These are phyloP conservation scores for Episyrphus balteatus DNA, from an alignment of 1,140 invertebrate species.

Conservation along the genomic window DNA sequence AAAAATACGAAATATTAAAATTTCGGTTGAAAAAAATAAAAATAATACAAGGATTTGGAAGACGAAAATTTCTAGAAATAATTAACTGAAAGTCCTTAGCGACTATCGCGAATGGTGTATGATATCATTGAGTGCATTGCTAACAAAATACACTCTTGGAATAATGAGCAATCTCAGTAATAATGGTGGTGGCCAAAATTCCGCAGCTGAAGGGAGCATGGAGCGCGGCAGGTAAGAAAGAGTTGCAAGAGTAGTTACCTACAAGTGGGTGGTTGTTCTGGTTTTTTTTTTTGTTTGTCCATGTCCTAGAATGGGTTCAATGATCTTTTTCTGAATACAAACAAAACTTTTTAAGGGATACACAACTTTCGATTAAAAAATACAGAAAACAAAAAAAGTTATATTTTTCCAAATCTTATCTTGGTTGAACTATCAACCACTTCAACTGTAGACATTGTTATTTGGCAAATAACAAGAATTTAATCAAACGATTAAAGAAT, in stretches of 20 bases:
- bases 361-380: neutral
- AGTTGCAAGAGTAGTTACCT: neutral
- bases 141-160: conserved; percentile 29
- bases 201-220: conserved; percentile 29
- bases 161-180: conserved; percentile 32
- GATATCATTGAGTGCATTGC: conserved; percentile 22
- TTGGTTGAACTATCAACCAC: too few species aligned
- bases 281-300: conserved; percentile 1
- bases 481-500: too few species aligned
- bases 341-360: neutral
- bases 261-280: neutral
- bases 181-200: conserved; percentile 14
- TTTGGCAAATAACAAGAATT: too few species aligned
- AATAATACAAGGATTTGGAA: too few species aligned
- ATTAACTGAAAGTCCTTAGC: neutral
- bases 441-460: too few species aligned
- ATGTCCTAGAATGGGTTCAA: neutral
- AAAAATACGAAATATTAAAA: too few species aligned
- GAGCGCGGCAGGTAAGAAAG: conserved; percentile 17
- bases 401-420: too few species aligned
- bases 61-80: too few species aligned
- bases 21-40: too few species aligned
- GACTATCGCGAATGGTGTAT: conserved; percentile 14
- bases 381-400: too few species aligned
- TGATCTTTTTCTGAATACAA: neutral